Percentiles rank a stretch among this genome's conserved stretches.
Evolutionary conservation across 2,888 invertebrate genomes (phyloP).

Genomic region (Eilema depressum): DNA sequence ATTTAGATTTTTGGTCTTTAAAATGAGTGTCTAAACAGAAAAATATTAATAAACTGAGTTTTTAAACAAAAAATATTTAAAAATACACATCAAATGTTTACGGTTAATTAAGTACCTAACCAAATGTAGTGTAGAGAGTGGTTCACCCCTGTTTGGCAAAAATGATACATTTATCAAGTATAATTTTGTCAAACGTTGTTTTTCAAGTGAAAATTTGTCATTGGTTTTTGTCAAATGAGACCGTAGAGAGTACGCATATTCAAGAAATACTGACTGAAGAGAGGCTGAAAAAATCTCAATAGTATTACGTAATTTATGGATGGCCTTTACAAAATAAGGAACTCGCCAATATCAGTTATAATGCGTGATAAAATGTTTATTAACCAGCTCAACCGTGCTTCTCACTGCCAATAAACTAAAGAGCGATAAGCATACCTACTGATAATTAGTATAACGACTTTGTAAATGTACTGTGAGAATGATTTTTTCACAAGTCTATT

Average conservation of each 20-base stretch:
- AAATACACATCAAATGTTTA: too few relatives aligned
- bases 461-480: neutral
- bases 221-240: too few relatives aligned
- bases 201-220: too few relatives aligned
- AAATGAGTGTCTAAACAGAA: too few relatives aligned
- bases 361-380: neutral
- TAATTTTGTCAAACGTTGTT: too few relatives aligned
- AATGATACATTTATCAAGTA: too few relatives aligned
- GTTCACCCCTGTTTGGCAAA: too few relatives aligned
- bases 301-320: neutral
- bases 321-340: constrained; percentile 1
- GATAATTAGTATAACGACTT: neutral
- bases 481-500: neutral
- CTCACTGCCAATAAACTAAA: neutral
- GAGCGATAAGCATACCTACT: neutral
- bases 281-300: neutral
- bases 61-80: too few relatives aligned
- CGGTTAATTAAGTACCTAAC: too few relatives aligned
- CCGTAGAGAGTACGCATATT: neutral
- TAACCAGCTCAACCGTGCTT: neutral
- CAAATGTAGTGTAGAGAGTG: too few relatives aligned
- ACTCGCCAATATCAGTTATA: neutral
- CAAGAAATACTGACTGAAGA: neutral
- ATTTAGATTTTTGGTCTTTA: too few relatives aligned
- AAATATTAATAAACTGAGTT: too few relatives aligned